A percentile compares a stretch with the other conserved stretches of the same genome.
Evolutionary conservation across 1,140 invertebrate genomes (phyloP).

Genomic region (Drosophila lowei): DNA sequence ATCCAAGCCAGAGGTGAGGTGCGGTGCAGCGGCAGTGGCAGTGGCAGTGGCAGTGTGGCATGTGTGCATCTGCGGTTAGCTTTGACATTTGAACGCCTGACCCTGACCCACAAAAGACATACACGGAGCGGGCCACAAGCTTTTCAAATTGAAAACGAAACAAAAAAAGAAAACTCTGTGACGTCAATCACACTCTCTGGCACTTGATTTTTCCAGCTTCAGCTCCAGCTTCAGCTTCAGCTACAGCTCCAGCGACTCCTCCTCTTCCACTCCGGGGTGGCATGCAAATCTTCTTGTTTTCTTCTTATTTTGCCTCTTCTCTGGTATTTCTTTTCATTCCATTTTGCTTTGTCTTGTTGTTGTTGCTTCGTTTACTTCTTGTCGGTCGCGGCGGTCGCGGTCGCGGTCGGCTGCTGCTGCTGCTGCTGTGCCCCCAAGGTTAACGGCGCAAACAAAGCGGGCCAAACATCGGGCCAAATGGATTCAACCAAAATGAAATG

Average conservation of each 20-base stretch:
- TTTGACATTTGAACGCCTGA: slow-evolving; percentile 73
- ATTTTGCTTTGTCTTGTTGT: slow-evolving; percentile 15
- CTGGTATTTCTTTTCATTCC: slow-evolving; percentile 26
- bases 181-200: slow-evolving; percentile 68
- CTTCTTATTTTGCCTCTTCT: slow-evolving; percentile 8
- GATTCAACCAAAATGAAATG: slow-evolving; percentile 67
- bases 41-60: slow-evolving; percentile 7
- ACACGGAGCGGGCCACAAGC: not conserved
- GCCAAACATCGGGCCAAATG: slow-evolving; percentile 51
- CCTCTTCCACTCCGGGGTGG: slow-evolving; percentile 28
- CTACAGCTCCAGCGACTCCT: not conserved
- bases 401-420: slow-evolving; percentile 46
- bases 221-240: not conserved
- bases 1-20: not conserved
- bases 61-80: slow-evolving; percentile 43
- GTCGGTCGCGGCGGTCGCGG: slow-evolving; percentile 40
- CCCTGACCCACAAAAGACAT: slow-evolving; percentile 72
- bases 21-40: slow-evolving; percentile 1
- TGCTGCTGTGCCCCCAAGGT: slow-evolving; percentile 70
- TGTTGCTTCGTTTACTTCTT: slow-evolving; percentile 36
- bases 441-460: slow-evolving; percentile 73
- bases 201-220: slow-evolving; percentile 34
- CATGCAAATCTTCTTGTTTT: slow-evolving; percentile 55
- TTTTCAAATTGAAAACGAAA: slow-evolving; percentile 50
- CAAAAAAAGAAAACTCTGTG: slow-evolving; percentile 17